Evolutionary conservation across 2,113 vertebrate species (phyloP), one percentile per base, ranked within the genome.

Genomic region (Geococcyx californianus): DNA sequence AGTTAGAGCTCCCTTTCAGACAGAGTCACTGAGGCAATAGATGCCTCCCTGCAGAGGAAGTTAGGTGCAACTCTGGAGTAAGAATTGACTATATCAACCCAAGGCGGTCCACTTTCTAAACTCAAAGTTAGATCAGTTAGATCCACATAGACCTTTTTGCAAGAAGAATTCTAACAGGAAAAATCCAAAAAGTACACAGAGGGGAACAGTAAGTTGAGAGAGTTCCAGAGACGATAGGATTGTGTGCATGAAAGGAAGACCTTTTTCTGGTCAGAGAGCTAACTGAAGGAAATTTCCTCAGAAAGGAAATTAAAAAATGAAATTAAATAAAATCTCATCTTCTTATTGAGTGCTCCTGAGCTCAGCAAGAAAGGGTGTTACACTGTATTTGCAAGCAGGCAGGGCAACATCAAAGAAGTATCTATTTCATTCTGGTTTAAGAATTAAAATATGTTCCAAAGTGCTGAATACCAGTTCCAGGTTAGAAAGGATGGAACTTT

Each of bases 401-500:
- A 62, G 19, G 49, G 10, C 10, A 73, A 28, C 20, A 74, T 83
- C 38, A 24, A 78, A 82, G 38, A 91, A 89, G 75, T 55, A 56
- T 18, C 28, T 34, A 69, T 79, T 25, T 84, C 26, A 70, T 58
- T 55, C 40, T 92, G 59, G 42, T 90, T 90, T 74, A 90, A 90
- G 31, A 88, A 80, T 70, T 92, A 81, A 84, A 96, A 88, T 19
- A 26, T 42, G 2, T 47, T 80, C 42, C 34, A 77, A 56, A 14
- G 36, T 84, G 72, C 51, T 68, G 88, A 92, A 90, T 89, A 90
- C 64, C 60, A 80, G 38, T 70, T 93, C 51, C 51, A 56, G 64
- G 60, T 90, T 92, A 87, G 59, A 89, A 95, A 84, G 60, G 34
- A 68, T 13, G 52, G 38, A 89, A 90, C 59, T 90, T 95, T 93